A percentile compares a stretch with the other conserved stretches of the same genome.
Conservation (phyloP, 2,888 invertebrate species). For the Habrosyne pyritoides region DNA sequence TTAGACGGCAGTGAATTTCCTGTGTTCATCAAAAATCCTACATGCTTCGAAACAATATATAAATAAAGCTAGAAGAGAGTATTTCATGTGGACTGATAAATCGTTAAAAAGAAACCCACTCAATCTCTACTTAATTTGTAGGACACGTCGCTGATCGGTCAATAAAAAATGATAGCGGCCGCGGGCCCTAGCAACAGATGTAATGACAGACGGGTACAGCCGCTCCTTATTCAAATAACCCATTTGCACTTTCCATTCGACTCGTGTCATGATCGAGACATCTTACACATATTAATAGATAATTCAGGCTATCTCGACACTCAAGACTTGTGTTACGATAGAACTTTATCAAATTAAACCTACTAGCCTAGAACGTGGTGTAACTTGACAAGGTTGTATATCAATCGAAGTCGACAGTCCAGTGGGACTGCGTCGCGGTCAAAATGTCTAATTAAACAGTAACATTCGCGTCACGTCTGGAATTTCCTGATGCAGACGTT, state of each 20-base stretch:
- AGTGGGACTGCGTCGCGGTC: conserved; percentile 13
- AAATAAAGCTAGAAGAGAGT: too few species aligned
- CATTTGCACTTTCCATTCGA: conserved; percentile 48
- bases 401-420: conserved; percentile 18
- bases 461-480: conserved; percentile 53
- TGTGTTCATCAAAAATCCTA: too few species aligned
- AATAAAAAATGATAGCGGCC: conserved; percentile 9
- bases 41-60: too few species aligned
- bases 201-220: conserved; percentile 29
- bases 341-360: conserved; percentile 18
- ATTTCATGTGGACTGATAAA: too few species aligned
- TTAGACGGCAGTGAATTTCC: too few species aligned
- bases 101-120: too few species aligned
- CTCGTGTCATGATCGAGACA: conserved; percentile 38
- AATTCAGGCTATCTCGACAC: conserved; percentile 42
- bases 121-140: not conserved
- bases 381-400: conserved; percentile 25
- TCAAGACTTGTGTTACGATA: not conserved
- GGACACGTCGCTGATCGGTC: not conserved
- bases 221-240: conserved; percentile 39
- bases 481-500: conserved; percentile 53
- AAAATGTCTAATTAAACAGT: conserved; percentile 35
- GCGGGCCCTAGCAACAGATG: conserved; percentile 41
- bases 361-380: conserved; percentile 19
- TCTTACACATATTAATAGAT: conserved; percentile 42